These are phyloP conservation scores for Micromys minutus DNA, from an alignment of 2,113 vertebrate genomes.

Conservation along the genomic window DNA sequence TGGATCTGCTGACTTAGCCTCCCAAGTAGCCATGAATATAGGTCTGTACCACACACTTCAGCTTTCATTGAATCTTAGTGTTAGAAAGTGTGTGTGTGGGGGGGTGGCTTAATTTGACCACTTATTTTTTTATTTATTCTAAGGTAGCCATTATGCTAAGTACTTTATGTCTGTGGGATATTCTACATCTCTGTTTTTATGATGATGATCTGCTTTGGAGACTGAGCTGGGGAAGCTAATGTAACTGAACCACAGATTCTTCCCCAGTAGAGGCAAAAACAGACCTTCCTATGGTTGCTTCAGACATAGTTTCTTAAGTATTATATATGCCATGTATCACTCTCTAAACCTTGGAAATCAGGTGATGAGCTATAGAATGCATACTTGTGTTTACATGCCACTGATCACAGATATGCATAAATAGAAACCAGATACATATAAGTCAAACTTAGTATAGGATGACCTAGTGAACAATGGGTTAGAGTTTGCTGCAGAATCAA, in stretches of 20 bases:
- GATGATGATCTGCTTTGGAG: not conserved
- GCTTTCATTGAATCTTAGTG: not conserved
- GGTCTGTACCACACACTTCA: not conserved
- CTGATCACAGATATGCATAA: not conserved
- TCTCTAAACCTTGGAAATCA: not conserved
- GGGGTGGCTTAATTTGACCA: not conserved
- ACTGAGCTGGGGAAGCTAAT: not conserved
- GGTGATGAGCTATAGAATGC: not conserved
- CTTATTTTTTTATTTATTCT: not conserved
- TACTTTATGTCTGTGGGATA: not conserved
- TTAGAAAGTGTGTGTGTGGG: not conserved
- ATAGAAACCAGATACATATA: not conserved
- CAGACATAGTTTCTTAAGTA: not conserved
- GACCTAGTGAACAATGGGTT: not conserved
- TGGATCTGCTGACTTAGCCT: not conserved
- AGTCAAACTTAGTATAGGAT: not conserved
- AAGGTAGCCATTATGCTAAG: not conserved
- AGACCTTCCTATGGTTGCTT: not conserved
- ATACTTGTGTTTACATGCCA: not conserved
- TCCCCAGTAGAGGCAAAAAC: not conserved
- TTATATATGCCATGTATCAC: not conserved
- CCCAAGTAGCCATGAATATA: not conserved
- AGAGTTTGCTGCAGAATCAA: rapidly evolving
- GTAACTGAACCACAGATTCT: not conserved
- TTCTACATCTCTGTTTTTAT: not conserved